A percentile compares a stretch with the other conserved stretches of the same genome.
Evolutionary conservation across 1,140 invertebrate genomes (phyloP).

Genomic region (Ceratosolen solmsi): DNA sequence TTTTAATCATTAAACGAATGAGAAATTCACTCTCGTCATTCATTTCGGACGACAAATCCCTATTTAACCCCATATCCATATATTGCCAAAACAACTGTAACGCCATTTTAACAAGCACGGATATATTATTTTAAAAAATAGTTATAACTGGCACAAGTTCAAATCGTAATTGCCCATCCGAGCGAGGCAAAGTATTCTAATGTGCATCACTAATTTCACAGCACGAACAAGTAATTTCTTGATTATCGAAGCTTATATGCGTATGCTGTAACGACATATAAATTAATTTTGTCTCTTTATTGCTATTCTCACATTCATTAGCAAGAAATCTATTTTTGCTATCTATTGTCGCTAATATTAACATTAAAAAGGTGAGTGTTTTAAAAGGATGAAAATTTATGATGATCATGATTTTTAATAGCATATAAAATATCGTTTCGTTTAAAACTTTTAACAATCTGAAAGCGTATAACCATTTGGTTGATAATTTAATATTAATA

Average conservation of each 20-base stretch:
- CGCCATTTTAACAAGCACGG: not conserved
- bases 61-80: not conserved
- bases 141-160: constrained; percentile 21
- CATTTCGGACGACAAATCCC: not conserved
- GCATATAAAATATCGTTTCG: too few species aligned
- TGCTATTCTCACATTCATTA: too few species aligned
- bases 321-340: too few species aligned
- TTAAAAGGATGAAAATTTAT: too few species aligned
- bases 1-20: constrained; percentile 72
- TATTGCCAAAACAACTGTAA: not conserved
- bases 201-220: constrained; percentile 4
- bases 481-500: too few species aligned
- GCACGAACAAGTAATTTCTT: not conserved
- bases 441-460: too few species aligned
- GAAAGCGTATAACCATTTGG: too few species aligned
- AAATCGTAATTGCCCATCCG: not conserved
- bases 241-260: not conserved
- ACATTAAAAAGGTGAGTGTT: too few species aligned
- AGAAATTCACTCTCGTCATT: constrained; percentile 46
- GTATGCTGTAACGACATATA: too few species aligned
- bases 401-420: too few species aligned
- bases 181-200: not conserved
- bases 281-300: too few species aligned
- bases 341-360: too few species aligned
- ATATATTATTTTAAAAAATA: constrained; percentile 6